Conservation (phyloP, 1,140 invertebrate species). For the Drosophila biarmipes region DNA sequence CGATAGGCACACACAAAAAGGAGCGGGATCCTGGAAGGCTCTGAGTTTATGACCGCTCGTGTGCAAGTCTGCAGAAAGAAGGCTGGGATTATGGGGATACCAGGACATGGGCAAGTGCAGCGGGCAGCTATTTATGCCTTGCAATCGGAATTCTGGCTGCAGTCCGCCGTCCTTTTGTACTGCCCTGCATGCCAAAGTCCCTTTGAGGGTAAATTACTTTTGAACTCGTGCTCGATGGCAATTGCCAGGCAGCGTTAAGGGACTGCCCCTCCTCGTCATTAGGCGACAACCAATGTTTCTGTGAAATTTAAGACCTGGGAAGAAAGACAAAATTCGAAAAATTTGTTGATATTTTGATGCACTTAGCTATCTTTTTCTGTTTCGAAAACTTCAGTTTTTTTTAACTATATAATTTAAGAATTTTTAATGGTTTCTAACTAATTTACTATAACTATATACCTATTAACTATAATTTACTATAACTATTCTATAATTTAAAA, state of each 20-base stretch:
- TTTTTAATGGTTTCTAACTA: no score
- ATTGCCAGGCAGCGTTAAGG: conserved; percentile 6
- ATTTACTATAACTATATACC: no score
- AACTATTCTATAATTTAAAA: no score
- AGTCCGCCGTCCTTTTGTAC: conserved; percentile 16
- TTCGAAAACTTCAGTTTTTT: no score
- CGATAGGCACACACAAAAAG: conserved; percentile 32
- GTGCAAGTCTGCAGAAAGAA: conserved; percentile 19
- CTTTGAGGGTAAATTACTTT: conserved; percentile 45
- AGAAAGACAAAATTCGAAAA: neutral
- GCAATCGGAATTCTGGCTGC: conserved; percentile 14
- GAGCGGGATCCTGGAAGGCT: conserved; percentile 16
- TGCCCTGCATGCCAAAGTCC: neutral
- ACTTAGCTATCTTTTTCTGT: no score
- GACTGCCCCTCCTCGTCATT: conserved; percentile 13
- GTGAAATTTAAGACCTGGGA: no score
- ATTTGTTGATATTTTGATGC: no score
- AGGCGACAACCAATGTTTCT: conserved; percentile 1
- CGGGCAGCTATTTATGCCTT: conserved; percentile 63
- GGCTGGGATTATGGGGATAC: neutral
- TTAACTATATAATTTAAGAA: no score
- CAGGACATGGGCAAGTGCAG: conserved; percentile 14
- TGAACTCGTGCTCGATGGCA: conserved; percentile 20
- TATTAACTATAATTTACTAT: no score
- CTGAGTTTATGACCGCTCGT: conserved; percentile 56